These are phyloP conservation scores for Ictalurus furcatus DNA, from an alignment of 2,113 vertebrate species.

Conservation along the genomic window DNA sequence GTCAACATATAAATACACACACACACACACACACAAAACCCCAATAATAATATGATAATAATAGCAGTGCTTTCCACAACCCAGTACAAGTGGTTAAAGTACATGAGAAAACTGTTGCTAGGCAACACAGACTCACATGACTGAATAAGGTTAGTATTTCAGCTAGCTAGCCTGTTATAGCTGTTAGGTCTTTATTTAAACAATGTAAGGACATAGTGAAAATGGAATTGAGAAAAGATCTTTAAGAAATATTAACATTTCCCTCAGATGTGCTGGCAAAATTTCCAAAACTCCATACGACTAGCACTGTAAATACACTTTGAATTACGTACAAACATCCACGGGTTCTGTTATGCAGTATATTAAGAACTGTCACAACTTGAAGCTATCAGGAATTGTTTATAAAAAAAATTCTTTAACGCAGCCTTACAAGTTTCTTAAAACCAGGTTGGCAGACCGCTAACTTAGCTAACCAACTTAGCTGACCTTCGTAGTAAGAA, in stretches of 20 bases:
- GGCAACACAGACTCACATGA: not conserved
- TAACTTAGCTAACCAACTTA: too few relatives aligned
- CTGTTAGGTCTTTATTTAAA: not conserved
- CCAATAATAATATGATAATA: not conserved
- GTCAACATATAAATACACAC: constrained; percentile 48
- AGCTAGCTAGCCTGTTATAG: not conserved
- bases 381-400: too few relatives aligned
- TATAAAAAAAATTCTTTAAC: too few relatives aligned
- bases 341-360: not conserved
- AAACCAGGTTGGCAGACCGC: too few relatives aligned
- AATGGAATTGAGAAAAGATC: not conserved
- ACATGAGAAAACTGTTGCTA: not conserved
- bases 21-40: constrained; percentile 27
- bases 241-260: not conserved
- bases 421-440: too few relatives aligned
- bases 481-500: too few relatives aligned
- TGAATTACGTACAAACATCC: not conserved
- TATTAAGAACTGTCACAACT: not conserved
- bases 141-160: not conserved
- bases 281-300: not conserved
- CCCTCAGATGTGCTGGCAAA: not conserved
- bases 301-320: not conserved
- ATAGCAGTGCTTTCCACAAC: not conserved
- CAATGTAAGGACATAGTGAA: not conserved
- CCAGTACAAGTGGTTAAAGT: not conserved